These are phyloP conservation scores for Brachionus rotundiformis DNA, from an alignment of 1,140 invertebrate species.

Conservation along the genomic window DNA sequence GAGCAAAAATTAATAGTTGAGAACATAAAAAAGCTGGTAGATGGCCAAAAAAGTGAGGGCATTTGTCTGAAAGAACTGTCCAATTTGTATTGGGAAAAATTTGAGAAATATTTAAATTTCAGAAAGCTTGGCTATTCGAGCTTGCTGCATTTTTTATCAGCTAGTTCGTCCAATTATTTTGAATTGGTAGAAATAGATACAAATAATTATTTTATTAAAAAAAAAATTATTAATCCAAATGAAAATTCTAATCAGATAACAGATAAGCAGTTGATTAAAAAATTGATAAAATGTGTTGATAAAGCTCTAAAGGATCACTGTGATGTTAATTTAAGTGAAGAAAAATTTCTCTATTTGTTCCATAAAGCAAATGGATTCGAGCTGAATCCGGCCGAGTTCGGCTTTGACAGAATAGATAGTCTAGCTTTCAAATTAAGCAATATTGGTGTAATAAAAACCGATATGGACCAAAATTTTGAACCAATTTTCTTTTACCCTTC, in stretches of 20 bases:
- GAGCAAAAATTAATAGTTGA: background rate
- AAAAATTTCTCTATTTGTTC: background rate
- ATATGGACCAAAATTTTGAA: slow-evolving; percentile 14
- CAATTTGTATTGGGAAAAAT: slow-evolving; percentile 4
- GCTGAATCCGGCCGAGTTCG: background rate
- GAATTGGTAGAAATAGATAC: background rate
- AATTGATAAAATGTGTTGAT: background rate
- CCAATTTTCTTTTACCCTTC: background rate
- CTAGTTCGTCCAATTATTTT: background rate
- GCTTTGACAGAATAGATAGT: background rate
- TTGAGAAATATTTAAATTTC: background rate
- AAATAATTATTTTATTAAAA: background rate
- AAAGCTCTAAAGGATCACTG: background rate
- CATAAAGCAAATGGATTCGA: background rate
- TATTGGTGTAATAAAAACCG: background rate
- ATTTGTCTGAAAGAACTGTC: background rate
- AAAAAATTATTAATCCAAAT: background rate
- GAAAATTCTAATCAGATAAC: no score
- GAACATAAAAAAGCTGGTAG: background rate
- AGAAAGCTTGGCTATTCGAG: background rate
- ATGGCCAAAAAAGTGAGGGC: background rate
- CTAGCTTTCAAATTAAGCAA: background rate
- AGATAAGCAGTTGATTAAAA: background rate
- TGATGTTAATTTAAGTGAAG: background rate
- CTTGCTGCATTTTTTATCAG: background rate